These are phyloP conservation scores for Popillia japonica DNA, from an alignment of 1,140 invertebrate genomes.

Conservation along the genomic window DNA sequence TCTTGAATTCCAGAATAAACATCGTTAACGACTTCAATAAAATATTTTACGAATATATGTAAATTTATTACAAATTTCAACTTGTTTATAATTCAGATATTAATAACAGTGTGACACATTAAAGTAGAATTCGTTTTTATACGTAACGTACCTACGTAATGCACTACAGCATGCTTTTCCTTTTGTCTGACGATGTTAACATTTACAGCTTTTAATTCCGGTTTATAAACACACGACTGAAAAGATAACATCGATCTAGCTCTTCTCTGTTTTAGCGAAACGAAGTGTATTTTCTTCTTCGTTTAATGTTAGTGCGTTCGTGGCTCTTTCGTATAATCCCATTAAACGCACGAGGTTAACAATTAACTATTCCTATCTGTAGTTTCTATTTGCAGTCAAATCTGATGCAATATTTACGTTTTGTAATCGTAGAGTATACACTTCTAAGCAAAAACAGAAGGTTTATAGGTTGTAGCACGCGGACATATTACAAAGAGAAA, in stretches of 20 bases:
- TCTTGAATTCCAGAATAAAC: too few relatives aligned
- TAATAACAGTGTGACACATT: too few relatives aligned
- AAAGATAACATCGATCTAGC: background rate
- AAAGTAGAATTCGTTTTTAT: background rate
- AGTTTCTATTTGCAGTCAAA: slow-evolving; percentile 7
- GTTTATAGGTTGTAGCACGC: background rate
- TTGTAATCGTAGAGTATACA: slow-evolving; percentile 5
- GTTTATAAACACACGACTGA: background rate
- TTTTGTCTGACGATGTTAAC: background rate
- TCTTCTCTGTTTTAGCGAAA: background rate
- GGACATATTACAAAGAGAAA: background rate
- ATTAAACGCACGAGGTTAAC: background rate
- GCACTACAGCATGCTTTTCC: background rate
- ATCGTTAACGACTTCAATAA: too few relatives aligned
- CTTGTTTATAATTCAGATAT: too few relatives aligned
- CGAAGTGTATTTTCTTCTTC: background rate
- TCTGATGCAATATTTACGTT: slow-evolving; percentile 20
- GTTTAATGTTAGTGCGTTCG: background rate
- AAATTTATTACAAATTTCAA: too few relatives aligned
- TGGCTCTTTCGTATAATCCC: background rate
- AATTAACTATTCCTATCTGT: background rate
- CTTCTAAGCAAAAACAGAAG: background rate
- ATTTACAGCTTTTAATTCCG: slow-evolving; percentile 17
- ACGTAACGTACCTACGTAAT: background rate
- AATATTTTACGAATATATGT: too few relatives aligned